A percentile compares a stretch with the other conserved stretches of the same genome.
These are phyloP conservation scores for Drosophila sproati DNA, from an alignment of 1,140 invertebrate species.

Conservation along the genomic window DNA sequence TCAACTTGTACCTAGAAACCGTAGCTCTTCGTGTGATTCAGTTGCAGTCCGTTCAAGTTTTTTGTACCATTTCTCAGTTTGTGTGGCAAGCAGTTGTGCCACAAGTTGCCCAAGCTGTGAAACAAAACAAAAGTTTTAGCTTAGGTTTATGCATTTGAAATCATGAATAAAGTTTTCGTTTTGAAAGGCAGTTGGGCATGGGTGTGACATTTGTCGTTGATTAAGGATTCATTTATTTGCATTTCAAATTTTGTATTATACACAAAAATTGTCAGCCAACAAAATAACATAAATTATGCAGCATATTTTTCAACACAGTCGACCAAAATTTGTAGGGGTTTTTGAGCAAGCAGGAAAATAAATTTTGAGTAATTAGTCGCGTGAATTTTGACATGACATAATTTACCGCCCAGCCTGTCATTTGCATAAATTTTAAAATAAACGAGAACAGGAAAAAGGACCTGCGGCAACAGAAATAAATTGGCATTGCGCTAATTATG, in stretches of 20 bases:
- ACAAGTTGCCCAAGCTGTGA: constrained; percentile 12
- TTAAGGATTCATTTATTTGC: constrained; percentile 39
- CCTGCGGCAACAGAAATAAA: constrained; percentile 32
- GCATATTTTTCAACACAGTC: constrained; percentile 54
- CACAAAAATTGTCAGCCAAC: constrained; percentile 19
- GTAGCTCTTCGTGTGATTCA: constrained; percentile 1
- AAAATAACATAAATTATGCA: constrained; percentile 39
- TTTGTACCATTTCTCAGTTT: constrained; percentile 4
- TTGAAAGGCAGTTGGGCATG: constrained; percentile 5
- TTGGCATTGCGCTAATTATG: constrained; percentile 68
- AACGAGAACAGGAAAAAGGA: constrained; percentile 34
- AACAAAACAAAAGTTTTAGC: constrained; percentile 15
- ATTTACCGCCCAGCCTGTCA: constrained; percentile 41
- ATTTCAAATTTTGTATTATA: constrained; percentile 20
- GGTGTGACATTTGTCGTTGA: constrained; percentile 11
- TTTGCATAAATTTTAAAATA: constrained; percentile 63
- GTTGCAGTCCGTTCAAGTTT: neutral
- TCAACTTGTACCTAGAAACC: no score
- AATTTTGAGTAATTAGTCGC: constrained; percentile 63
- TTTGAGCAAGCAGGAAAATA: constrained; percentile 38
- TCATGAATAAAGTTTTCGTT: constrained; percentile 18
- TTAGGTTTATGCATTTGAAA: constrained; percentile 8
- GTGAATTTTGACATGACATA: constrained; percentile 47
- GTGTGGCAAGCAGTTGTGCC: neutral
- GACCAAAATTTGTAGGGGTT: constrained; percentile 11